Conservation (phyloP, 2,113 vertebrate genomes). For the Dicaeum eximium region DNA sequence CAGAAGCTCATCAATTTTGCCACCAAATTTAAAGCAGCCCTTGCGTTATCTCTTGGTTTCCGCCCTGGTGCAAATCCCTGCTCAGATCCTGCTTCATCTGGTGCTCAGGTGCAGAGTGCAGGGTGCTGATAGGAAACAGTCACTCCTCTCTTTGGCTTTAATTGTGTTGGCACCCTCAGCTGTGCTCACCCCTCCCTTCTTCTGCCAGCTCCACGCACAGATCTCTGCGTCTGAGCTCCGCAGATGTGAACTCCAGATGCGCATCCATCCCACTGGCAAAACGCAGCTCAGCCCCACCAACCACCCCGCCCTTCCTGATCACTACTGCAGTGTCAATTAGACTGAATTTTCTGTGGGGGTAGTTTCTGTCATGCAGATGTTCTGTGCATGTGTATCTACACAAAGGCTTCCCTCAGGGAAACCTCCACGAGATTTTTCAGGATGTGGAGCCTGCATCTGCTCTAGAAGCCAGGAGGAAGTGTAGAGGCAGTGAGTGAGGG, state of each 20-base stretch:
- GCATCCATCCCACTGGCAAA: neutral
- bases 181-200: neutral
- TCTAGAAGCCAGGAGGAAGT: neutral
- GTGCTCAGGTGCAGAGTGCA: neutral
- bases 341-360: neutral
- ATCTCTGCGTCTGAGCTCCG: neutral
- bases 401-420: neutral
- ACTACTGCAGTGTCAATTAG: neutral
- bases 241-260: slow-evolving; percentile 9
- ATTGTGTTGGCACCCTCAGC: neutral
- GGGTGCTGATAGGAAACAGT: neutral
- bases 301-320: neutral
- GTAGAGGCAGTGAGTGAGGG: neutral
- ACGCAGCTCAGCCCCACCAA: neutral
- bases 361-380: neutral
- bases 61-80: neutral
- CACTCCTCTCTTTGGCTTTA: neutral
- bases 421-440: neutral
- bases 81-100: neutral
- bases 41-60: neutral
- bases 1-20: neutral
- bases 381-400: neutral
- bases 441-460: neutral
- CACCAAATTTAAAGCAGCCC: neutral
- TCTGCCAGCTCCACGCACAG: neutral